These are phyloP conservation scores for Bufotes viridis DNA, from an alignment of 2,797 vertebrate species.

Conservation along the genomic window DNA sequence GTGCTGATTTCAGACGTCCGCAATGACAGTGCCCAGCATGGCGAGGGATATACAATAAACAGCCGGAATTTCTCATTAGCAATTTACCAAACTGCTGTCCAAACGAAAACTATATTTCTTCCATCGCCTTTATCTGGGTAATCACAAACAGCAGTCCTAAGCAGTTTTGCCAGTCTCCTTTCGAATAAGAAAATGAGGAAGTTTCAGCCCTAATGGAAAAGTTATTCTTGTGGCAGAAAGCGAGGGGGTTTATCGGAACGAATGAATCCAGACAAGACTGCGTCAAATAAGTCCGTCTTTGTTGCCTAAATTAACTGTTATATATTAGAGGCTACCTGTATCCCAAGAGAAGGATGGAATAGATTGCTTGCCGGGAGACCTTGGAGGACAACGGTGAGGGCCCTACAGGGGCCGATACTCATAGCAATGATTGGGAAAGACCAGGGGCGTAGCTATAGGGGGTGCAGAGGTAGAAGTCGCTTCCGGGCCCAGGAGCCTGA, in stretches of 20 bases:
- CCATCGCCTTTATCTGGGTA: conserved; percentile 49
- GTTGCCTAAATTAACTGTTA: conserved; percentile 2
- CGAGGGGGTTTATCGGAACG: neutral
- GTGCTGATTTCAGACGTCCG: conserved; percentile 51
- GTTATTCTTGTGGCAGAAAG: conserved; percentile 3
- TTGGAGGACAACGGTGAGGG: neutral
- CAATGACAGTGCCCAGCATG: neutral
- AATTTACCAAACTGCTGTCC: conserved; percentile 55
- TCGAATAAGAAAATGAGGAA: conserved; percentile 31
- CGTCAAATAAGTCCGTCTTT: neutral
- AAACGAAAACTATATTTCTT: conserved; percentile 49
- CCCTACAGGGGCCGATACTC: no score
- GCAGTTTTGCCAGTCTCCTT: conserved; percentile 3
- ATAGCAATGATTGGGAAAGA: no score
- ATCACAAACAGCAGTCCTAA: conserved; percentile 37
- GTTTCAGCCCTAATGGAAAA: conserved; percentile 5
- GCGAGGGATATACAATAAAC: conserved; percentile 45
- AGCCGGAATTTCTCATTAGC: conserved; percentile 55
- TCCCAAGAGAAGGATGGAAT: neutral
- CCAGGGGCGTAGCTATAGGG: no score
- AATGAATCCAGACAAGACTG: neutral
- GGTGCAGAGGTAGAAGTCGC: no score
- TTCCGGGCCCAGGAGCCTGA: no score
- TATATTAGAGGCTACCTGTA: neutral
- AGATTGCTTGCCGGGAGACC: neutral